Base-by-base conservation (phyloP, 2,888 invertebrate genomes). In the Callyntrura sp. region DNA sequence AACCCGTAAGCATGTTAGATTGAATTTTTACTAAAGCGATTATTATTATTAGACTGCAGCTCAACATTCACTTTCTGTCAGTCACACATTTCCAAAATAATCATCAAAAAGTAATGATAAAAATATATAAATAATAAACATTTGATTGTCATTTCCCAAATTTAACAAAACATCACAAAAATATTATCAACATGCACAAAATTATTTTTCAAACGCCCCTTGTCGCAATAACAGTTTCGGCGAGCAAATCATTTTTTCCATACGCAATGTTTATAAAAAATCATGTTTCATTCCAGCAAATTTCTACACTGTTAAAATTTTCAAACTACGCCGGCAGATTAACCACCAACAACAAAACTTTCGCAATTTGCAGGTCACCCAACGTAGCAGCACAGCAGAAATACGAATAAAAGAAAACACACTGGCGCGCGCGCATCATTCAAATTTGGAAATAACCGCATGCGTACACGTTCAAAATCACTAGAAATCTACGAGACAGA, bases 1-100 rank as follows among this genome's bases (percentile, higher is more conserved):
- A 57, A 43, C 88, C 88, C 83, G 28, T 51, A 88, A 88, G 88
- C 88, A 62, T 83, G 83, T 88, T 88, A 88, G 73, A 65, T 35
- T 51, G 51, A 65, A 81, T 51, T 85, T 35, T 76, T 23, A 57
- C 28, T 48, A 14, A 78, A 79, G 57, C 65, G 35, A 70, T n/a
- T 23, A 12, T 48, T 73, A 73, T 28, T 70, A 55, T 76, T 78
- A 55, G 35, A 78, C 78, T 78, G 78, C 78, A 78, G 78, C 55
- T 55, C 55, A 45, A 68, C 57, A 76, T 35, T 78, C 57, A 85
- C 35, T 73, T 81, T 81, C 79, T 5, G 48, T 88, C 88, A 83
- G 81, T 83, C 88, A 83, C 68, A 73, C 88, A 83, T 62, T 88
- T 76, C 55, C 78, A 55, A 55, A 5, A 73, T 5, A 12, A 65